Evolutionary conservation across 64 coral and sea anemone genomes (phyloP), one percentile per base, ranked within the genome.

Genomic region (Porites australiensis): DNA sequence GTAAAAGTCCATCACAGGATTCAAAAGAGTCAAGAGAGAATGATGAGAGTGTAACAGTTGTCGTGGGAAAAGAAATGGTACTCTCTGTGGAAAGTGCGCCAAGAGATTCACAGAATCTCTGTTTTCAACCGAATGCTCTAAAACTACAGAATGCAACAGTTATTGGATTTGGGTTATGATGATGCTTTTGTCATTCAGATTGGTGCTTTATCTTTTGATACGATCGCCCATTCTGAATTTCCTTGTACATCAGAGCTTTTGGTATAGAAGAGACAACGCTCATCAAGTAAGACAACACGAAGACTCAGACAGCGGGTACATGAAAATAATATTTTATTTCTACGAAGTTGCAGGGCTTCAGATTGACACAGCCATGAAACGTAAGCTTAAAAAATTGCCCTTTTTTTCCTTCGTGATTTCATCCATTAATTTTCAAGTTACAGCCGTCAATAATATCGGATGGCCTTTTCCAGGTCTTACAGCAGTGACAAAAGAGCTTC

Each of bases 381-480:
- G 51, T 5, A 4, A 82, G 5, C 4, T 16, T 83, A 44, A 50
- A 44, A 37, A 70, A 12, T 10, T 64, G 1, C 44, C 69, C 19
- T 91, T 91, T 3, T 13, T 70, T 8, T 46, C 52, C 13, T 15
- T 67, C 4, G 67, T 91, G 18, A 70, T 60, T 2, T 80, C 89
- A 1, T 22, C 44, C 16, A 64, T 27, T n/a, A 91, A 91, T 58
- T 91, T 91, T 23, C 12, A 91, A 2, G 3, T 91, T 53, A 20
- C 50, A 37, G 8, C 77, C 3, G 64, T 63, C 44, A 23, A 58
- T 10, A 57, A 19, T 6, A 50, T 91, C 23, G 89, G 77, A 0
- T 91, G 89, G n/a, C 89, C 89, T 10, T 91, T 91, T 82, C 13
- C 65, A 82, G 89, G 27, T 37, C 27, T 37, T 37, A 37, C 27